Evolutionary conservation across 2,888 invertebrate species (phyloP).

Genomic region (Drosophila greeni): DNA sequence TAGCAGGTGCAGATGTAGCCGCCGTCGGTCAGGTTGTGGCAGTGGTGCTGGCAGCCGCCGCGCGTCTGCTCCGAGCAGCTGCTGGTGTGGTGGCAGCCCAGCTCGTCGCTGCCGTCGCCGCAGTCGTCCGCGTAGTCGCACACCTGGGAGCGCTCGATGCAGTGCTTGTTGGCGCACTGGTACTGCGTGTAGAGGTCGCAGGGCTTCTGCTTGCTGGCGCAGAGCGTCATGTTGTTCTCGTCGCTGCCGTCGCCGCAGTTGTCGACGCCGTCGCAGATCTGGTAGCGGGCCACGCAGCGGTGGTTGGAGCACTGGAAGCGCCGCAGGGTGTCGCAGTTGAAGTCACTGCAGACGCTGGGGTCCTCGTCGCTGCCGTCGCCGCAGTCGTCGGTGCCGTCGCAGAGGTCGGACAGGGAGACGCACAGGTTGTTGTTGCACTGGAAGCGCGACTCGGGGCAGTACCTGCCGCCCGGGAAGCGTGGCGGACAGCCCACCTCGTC

Average conservation of each 20-base stretch:
- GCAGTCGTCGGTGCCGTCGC: slow-evolving; percentile 96
- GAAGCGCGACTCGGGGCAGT: slow-evolving; percentile 93
- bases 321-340: slow-evolving; percentile 89
- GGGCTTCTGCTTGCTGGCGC: slow-evolving; percentile 86
- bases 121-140: slow-evolving; percentile 96
- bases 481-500: slow-evolving; percentile 95
- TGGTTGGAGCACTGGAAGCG: slow-evolving; percentile 95
- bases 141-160: slow-evolving; percentile 87
- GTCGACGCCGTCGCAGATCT: slow-evolving; percentile 93
- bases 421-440: slow-evolving; percentile 96
- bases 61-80: slow-evolving; percentile 81
- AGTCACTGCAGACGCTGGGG: slow-evolving; percentile 87
- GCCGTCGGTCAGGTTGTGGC: slow-evolving; percentile 88
- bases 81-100: slow-evolving; percentile 89
- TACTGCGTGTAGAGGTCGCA: slow-evolving; percentile 90
- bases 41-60: slow-evolving; percentile 96
- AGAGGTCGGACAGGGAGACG: slow-evolving; percentile 91
- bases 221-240: slow-evolving; percentile 95
- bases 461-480: slow-evolving; percentile 90
- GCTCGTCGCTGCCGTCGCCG: slow-evolving; percentile 92
- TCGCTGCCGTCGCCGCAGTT: slow-evolving; percentile 97
- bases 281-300: slow-evolving; percentile 90
- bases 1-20: slow-evolving; percentile 96
- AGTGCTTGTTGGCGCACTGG: slow-evolving; percentile 92
- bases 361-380: slow-evolving; percentile 95